Evolutionary conservation across 1,140 invertebrate species (phyloP), one percentile per base, ranked within the genome.

Genomic region (Doryteuthis pealeii): DNA sequence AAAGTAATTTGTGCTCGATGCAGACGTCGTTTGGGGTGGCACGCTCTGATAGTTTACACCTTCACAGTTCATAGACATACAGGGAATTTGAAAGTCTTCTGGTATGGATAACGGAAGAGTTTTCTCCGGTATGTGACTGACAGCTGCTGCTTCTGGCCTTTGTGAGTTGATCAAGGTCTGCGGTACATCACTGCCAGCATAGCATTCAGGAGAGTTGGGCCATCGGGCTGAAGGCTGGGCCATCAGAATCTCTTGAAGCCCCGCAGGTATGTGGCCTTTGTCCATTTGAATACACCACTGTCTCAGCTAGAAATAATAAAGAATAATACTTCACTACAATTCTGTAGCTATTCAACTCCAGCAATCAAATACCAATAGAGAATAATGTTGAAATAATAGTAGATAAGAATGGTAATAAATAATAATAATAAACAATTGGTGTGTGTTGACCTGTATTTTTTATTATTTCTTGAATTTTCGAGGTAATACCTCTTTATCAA

Each of bases 221-320:
- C 18, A 6, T 62, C 10, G 6, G 5, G 54, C 26, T 62, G 54
- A 62, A 1, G 54, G 26, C 6, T 22, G 12, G 26, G 54, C 54
- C 22, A 62, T 22, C 22, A 62, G 26, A 8, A 62, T 62, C 6
- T 62, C 54, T 62, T 62, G 12, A 28, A 62, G 54, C 18, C 54
- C 54, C 18, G 54, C 54, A 15, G 54, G 54, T n/a, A 62, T 62
- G 54, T 62, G 54, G 54, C 54, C 54, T 14, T 62, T 62, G 54
- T 62, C 54, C 54, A 62, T 62, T 62, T 62, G 54, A 22, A 28
- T 62, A 62, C 54, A 62, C 54, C 54, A 62, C 54, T 62, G 54
- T 62, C 54, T 62, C 22, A 62, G 54, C 54, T 62, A 62, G 26
- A 62, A 62, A 62, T 62, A 62, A 62, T 62, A 62, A 62, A 62